Conservation (phyloP, 2,797 vertebrate species). For the Xenops minutus region DNA sequence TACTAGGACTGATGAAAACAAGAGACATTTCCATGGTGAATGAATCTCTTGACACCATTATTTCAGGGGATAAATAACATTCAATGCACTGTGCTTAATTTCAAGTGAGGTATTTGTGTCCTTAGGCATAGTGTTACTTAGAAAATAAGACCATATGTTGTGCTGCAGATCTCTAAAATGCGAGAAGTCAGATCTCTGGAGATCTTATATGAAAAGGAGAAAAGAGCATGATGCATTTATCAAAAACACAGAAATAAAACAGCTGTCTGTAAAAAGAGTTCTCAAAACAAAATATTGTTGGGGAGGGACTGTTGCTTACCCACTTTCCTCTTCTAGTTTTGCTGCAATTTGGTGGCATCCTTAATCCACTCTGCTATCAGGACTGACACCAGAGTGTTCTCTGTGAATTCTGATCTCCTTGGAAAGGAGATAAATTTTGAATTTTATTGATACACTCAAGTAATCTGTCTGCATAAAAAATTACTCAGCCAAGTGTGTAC, state of each 20-base stretch:
- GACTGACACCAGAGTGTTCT: not conserved
- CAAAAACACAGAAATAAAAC: not conserved
- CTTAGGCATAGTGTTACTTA: not conserved
- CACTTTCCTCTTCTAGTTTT: not conserved
- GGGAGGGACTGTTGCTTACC: not conserved
- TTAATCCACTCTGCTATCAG: not conserved
- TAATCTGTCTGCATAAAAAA: not conserved
- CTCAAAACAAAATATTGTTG: not conserved
- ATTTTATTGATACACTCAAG: not conserved
- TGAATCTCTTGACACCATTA: not conserved
- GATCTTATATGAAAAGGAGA: not conserved
- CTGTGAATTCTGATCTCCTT: not conserved
- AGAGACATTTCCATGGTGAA: slow-evolving; percentile 3
- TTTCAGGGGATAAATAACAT: not conserved
- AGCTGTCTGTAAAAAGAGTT: not conserved
- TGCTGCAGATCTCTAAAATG: not conserved
- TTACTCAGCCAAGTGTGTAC: not conserved
- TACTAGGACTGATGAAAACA: not conserved
- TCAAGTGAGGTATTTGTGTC: not conserved
- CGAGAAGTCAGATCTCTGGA: not conserved
- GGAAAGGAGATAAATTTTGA: not conserved
- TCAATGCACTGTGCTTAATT: not conserved
- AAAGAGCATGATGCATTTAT: not conserved
- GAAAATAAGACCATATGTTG: not conserved
- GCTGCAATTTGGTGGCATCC: not conserved